phyloP scores from a whole-genome alignment of 2,888 invertebrate species.

The Sclerodermus sp. region DNA sequence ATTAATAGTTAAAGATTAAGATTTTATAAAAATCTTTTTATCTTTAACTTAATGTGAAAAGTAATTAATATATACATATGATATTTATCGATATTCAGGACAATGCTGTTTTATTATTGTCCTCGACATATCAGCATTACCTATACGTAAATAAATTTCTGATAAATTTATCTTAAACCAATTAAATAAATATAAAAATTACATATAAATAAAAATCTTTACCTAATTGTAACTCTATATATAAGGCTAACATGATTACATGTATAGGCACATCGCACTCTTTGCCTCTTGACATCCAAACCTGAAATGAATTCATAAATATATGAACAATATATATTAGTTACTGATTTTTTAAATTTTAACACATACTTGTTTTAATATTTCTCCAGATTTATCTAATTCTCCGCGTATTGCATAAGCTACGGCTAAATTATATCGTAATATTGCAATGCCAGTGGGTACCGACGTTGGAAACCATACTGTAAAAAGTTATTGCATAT shows the following conservation, averaged over 20 bases:
- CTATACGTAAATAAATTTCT: conserved; percentile 41
- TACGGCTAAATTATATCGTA: conserved; percentile 79
- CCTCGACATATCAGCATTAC: conserved; percentile 63
- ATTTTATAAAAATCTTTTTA: no score
- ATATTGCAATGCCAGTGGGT: conserved; percentile 69
- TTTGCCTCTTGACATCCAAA: conserved; percentile 62
- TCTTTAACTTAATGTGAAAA: no score
- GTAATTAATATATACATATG: neutral
- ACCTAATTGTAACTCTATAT: conserved; percentile 69
- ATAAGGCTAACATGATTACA: conserved; percentile 67
- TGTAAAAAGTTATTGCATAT: conserved; percentile 33
- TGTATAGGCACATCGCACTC: conserved; percentile 64
- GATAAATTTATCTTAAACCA: neutral
- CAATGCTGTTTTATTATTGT: conserved; percentile 67
- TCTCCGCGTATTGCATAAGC: conserved; percentile 76
- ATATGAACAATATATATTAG: neutral
- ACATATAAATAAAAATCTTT: conserved; percentile 17
- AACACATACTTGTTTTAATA: conserved; percentile 54
- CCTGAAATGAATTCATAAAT: conserved; percentile 39
- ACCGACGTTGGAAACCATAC: conserved; percentile 69
- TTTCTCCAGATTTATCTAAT: conserved; percentile 66
- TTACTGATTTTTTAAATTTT: neutral
- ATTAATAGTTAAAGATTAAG: no score
- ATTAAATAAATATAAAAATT: conserved; percentile 17
- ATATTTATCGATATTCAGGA: conserved; percentile 53